Conservation (phyloP, 2,888 invertebrate species). For the Apocheima hispidaria region DNA sequence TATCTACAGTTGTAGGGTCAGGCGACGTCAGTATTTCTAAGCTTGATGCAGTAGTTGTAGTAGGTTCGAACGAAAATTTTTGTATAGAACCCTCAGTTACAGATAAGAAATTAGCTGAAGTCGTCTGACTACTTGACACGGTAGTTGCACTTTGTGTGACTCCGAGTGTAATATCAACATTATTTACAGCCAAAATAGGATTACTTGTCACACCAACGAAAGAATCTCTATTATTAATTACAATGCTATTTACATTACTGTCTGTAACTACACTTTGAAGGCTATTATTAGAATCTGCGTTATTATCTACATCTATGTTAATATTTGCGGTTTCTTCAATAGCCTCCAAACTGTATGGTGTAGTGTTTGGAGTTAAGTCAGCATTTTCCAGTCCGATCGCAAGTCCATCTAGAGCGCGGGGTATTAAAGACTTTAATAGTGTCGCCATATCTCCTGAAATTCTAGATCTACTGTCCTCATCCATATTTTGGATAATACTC, state of each 20-base stretch:
- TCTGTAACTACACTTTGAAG: slow-evolving; percentile 66
- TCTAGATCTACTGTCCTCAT: slow-evolving; percentile 76
- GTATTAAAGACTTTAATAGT: slow-evolving; percentile 81
- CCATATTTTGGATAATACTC: slow-evolving; percentile 78
- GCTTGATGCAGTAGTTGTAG: slow-evolving; percentile 40
- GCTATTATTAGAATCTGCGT: slow-evolving; percentile 58
- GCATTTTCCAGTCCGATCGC: slow-evolving; percentile 66
- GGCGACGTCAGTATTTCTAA: slow-evolving; percentile 53
- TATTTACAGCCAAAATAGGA: slow-evolving; percentile 68
- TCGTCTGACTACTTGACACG: slow-evolving; percentile 61
- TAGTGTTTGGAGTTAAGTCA: slow-evolving; percentile 72
- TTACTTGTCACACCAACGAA: slow-evolving; percentile 50
- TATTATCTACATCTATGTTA: slow-evolving; percentile 60
- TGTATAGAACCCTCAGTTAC: slow-evolving; percentile 25
- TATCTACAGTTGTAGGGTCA: slow-evolving; percentile 54
- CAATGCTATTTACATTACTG: slow-evolving; percentile 72
- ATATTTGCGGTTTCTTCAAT: slow-evolving; percentile 79
- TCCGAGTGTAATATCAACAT: slow-evolving; percentile 50
- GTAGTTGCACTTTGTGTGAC: slow-evolving; percentile 52
- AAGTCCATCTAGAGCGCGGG: slow-evolving; percentile 77
- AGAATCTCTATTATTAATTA: slow-evolving; percentile 55
- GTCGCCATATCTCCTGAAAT: slow-evolving; percentile 83
- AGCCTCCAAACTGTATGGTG: slow-evolving; percentile 82
- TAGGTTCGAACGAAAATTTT: slow-evolving; percentile 37
- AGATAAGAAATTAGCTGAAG: slow-evolving; percentile 42